These are phyloP conservation scores for Callitettix versicolor DNA, from an alignment of 1,140 invertebrate genomes.

Conservation along the genomic window DNA sequence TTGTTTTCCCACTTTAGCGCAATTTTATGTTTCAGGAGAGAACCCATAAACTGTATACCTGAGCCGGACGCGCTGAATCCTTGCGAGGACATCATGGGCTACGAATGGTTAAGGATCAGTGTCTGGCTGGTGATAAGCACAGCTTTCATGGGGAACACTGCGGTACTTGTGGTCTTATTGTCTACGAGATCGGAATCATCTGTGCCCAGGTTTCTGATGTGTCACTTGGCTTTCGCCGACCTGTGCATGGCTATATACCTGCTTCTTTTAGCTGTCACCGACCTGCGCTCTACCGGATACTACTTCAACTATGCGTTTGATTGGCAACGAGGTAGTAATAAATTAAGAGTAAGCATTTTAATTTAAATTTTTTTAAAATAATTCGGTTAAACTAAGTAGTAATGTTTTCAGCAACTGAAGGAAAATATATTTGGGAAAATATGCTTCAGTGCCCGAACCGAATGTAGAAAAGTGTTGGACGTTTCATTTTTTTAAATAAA, in stretches of 20 bases:
- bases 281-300: slow-evolving; percentile 46
- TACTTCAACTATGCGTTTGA: slow-evolving; percentile 56
- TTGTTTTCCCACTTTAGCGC: no score
- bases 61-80: slow-evolving; percentile 53
- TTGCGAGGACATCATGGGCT: slow-evolving; percentile 55
- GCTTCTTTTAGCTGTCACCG: slow-evolving; percentile 47
- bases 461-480: no score
- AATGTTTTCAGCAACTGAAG: no score
- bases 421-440: no score
- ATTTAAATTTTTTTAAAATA: no score
- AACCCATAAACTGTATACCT: slow-evolving; percentile 39
- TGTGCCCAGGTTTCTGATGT: slow-evolving; percentile 56
- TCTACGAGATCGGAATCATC: slow-evolving; percentile 30
- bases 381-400: no score
- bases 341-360: not conserved
- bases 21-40: slow-evolving; percentile 16
- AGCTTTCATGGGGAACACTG: slow-evolving; percentile 43
- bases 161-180: slow-evolving; percentile 42
- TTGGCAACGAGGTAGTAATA: slow-evolving; percentile 46
- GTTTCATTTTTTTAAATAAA: no score
- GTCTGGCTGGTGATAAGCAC: slow-evolving; percentile 50
- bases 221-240: slow-evolving; percentile 56
- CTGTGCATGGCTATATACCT: slow-evolving; percentile 54
- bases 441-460: no score
- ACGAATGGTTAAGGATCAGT: slow-evolving; percentile 30